phyloP scores from a whole-genome alignment of 1,140 invertebrate genomes.

The Tenebrio molitor region DNA sequence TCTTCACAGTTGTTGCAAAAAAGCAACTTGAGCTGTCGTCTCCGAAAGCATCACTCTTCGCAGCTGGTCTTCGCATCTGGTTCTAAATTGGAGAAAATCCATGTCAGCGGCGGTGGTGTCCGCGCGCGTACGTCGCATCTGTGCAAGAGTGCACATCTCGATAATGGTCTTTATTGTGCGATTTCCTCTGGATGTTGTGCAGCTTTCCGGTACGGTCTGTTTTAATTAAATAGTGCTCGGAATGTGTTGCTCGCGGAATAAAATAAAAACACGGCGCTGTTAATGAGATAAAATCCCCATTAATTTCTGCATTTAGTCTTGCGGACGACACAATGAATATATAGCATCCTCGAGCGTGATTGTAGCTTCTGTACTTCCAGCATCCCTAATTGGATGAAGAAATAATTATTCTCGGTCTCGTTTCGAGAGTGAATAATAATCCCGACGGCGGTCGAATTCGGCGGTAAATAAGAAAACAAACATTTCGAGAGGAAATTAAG shows the following conservation, averaged over 20 bases:
- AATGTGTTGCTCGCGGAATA: conserved; percentile 39
- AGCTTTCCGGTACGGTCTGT: conserved; percentile 35
- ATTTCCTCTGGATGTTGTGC: conserved; percentile 10
- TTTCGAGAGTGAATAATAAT: conserved; percentile 36
- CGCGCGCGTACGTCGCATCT: no score
- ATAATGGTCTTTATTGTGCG: conserved; percentile 12
- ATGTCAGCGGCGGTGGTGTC: no score
- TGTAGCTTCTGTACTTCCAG: conserved; percentile 54
- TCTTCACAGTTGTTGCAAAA: no score
- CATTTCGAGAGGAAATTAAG: conserved; percentile 37
- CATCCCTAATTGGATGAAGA: conserved; percentile 60
- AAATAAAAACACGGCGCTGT: conserved; percentile 57
- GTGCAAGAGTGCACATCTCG: no score
- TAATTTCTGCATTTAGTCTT: conserved; percentile 60
- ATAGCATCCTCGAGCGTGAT: conserved; percentile 58
- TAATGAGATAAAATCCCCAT: conserved; percentile 62
- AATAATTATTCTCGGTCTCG: conserved; percentile 56
- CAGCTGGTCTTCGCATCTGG: no score
- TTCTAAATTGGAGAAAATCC: no score
- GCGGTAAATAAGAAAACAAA: conserved; percentile 30
- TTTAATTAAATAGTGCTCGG: conserved; percentile 44
- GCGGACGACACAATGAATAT: conserved; percentile 59
- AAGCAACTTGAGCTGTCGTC: no score
- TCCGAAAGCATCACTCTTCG: no score
- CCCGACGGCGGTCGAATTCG: conserved; percentile 20